Percentiles rank a stretch among this genome's conserved stretches.
Evolutionary conservation across 2,113 vertebrate species (phyloP).

Genomic region (Malurus melanocephalus): DNA sequence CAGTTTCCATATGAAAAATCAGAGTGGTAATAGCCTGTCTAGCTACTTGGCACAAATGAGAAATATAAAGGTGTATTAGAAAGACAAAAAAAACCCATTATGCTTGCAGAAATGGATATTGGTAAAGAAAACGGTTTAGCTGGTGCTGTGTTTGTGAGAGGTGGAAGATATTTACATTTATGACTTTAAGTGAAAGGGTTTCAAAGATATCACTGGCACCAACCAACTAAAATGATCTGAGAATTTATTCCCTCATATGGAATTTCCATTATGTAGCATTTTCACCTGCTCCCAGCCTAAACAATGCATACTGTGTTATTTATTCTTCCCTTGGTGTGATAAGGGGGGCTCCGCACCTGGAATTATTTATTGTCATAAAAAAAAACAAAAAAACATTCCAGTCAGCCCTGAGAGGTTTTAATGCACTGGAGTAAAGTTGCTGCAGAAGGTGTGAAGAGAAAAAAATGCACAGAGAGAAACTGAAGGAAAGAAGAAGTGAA

Average conservation of each 20-base stretch:
- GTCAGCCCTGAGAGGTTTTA: background rate
- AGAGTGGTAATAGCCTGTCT: background rate
- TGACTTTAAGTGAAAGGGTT: background rate
- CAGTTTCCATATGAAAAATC: background rate
- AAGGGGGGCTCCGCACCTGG: background rate
- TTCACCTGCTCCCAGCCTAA: background rate
- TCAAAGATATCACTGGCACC: background rate
- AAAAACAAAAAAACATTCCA: background rate
- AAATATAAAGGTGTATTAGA: background rate
- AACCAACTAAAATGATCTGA: background rate
- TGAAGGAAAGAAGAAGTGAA: background rate
- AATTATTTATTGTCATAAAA: background rate
- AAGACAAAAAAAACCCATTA: background rate
- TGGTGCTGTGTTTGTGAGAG: background rate
- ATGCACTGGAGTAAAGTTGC: background rate
- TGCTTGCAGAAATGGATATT: background rate
- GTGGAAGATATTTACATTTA: background rate
- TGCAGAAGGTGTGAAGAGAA: background rate
- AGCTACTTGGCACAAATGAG: background rate
- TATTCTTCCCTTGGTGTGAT: background rate
- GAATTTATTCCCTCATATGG: background rate
- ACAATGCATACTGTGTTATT: background rate
- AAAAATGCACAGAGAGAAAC: background rate
- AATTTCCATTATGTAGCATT: conserved; percentile 4
- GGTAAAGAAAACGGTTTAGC: background rate